Conservation (phyloP, 2,888 invertebrate genomes). For the Tetragnatha montana region DNA sequence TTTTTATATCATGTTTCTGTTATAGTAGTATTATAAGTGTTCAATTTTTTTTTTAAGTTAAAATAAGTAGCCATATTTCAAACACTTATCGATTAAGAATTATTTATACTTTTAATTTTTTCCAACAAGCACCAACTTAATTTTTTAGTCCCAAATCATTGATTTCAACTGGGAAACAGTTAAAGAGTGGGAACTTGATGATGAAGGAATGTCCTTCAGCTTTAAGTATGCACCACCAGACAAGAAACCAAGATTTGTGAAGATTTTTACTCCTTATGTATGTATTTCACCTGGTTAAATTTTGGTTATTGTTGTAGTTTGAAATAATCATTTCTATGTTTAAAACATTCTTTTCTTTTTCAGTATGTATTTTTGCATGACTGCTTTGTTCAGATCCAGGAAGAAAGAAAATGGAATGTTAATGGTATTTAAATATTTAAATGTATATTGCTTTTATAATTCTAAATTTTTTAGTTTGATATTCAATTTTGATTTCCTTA, state of each 20-base stretch:
- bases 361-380: constrained; percentile 93
- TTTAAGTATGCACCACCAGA: constrained; percentile 89
- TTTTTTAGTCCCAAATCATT: constrained; percentile 83
- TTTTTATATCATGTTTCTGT: too few relatives aligned
- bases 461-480: not conserved
- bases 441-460: not conserved
- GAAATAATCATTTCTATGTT: not conserved
- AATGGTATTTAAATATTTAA: constrained; percentile 49
- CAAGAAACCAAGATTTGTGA: constrained; percentile 88
- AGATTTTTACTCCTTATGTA: constrained; percentile 92
- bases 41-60: not conserved
- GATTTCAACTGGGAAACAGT: constrained; percentile 90
- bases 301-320: not conserved
- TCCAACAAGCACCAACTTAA: not conserved
- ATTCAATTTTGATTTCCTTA: not conserved
- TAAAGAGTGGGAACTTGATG: constrained; percentile 90
- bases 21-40: too few relatives aligned
- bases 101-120: not conserved
- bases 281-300: constrained; percentile 76
- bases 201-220: constrained; percentile 92
- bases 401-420: constrained; percentile 81
- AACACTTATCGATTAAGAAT: not conserved
- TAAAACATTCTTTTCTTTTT: constrained; percentile 75
- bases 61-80: not conserved
- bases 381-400: constrained; percentile 96